A percentile compares a stretch with the other conserved stretches of the same genome.
These are phyloP conservation scores for Margaritifera margaritifera DNA, from an alignment of 2,888 invertebrate species.

Conservation along the genomic window DNA sequence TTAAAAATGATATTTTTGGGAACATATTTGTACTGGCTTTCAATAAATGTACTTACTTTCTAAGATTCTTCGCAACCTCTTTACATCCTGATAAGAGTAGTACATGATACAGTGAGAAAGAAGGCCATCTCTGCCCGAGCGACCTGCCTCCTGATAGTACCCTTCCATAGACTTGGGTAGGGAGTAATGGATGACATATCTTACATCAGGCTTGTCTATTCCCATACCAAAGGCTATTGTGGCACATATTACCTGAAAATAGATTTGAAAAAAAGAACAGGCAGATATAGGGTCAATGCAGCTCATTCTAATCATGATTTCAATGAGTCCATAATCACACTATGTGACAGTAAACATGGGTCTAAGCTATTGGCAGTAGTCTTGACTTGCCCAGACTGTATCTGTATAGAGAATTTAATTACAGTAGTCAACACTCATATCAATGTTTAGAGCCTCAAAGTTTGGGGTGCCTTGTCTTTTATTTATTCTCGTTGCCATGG, in stretches of 20 bases:
- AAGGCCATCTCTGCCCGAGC: slow-evolving; percentile 95
- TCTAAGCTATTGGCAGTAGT: no score
- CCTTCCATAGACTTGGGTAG: slow-evolving; percentile 96
- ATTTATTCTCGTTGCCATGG: no score
- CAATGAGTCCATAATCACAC: no score
- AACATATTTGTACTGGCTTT: background rate
- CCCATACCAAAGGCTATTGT: slow-evolving; percentile 75
- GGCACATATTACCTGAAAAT: slow-evolving; percentile 71
- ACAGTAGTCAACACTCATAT: no score
- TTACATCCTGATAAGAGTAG: slow-evolving; percentile 87
- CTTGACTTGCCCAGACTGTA: no score
- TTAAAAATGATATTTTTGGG: background rate
- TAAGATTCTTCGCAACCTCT: slow-evolving; percentile 68
- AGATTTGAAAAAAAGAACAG: no score
- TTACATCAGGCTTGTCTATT: slow-evolving; percentile 73
- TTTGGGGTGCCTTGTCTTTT: no score
- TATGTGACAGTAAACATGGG: no score
- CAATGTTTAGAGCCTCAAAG: no score
- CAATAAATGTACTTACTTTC: slow-evolving; percentile 60
- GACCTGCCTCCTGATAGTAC: slow-evolving; percentile 97
- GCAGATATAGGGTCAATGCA: no score
- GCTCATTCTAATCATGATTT: no score
- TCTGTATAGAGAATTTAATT: no score
- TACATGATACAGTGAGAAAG: slow-evolving; percentile 88
- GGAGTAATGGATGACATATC: slow-evolving; percentile 92